Evolutionary conservation across 1,140 invertebrate species (phyloP), one percentile per base, ranked within the genome.

Genomic region (Wiebesia pumilae): DNA sequence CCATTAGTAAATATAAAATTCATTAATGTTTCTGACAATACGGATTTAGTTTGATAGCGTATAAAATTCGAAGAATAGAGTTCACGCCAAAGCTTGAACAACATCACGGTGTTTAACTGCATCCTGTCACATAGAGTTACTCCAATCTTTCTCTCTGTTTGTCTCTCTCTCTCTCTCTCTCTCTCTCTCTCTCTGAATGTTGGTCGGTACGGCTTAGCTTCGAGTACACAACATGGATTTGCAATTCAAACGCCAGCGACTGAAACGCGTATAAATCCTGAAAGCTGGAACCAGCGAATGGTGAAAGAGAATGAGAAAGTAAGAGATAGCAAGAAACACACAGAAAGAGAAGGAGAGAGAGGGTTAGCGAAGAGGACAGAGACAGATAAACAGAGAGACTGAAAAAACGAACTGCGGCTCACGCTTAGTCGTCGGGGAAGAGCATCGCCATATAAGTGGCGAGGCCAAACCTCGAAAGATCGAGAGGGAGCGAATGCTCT

Each of bases 221-320:
- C 65, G 77, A 47, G 89, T 88, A 88, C 89, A 91, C 92, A 89
- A 91, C 88, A 88, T 88, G 87, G 90, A 93, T 93, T 93, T 92
- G 92, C 91, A 92, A 93, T 93, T 92, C 91, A 92, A 93, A 91
- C 89, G 88, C 91, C 88, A 87, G 81, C 75, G 88, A 80, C 86
- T 91, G 89, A 91, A 91, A 91, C 90, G 89, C 88, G 89, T 90
- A 91, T 93, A 93, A 91, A 91, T 91, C 89, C 88, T 69, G 85
- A 77, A 86, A 82, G 85, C 85, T 82, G 85, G 80, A 86, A 82
- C 67, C 51, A 73, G 69, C 78, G 85, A 82, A 81, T 85, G 21
- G 84, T 35, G 40, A 51, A 73, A 3, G 62, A 85, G 83, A 88
- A 86, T 85, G 86, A 87, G 87, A 88, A 87, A 83, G 87, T 83